Evolutionary conservation across 2,797 vertebrate genomes (phyloP).

Genomic region (Macropus fuliginosus): DNA sequence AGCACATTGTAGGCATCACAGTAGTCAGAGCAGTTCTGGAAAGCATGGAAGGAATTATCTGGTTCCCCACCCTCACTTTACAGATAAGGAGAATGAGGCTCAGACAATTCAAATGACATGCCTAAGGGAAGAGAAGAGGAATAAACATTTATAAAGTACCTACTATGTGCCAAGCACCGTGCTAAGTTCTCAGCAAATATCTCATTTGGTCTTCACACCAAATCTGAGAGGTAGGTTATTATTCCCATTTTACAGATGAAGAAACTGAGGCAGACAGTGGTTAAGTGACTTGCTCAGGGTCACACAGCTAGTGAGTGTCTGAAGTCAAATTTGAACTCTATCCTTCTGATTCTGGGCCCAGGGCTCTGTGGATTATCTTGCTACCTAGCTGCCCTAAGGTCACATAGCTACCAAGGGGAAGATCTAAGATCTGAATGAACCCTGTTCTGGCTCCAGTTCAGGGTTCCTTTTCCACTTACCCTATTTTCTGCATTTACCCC

Average conservation of each 20-base stretch:
- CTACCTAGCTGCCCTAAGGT: not conserved
- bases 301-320: not conserved
- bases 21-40: not conserved
- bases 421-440: not conserved
- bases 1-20: not conserved
- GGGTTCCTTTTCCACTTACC: not conserved
- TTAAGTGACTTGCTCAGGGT: not conserved
- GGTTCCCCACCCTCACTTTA: not conserved
- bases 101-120: not conserved
- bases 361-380: conserved; percentile 5
- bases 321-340: not conserved
- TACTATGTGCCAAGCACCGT: not conserved
- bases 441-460: not conserved
- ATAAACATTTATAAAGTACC: not conserved
- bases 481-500: not conserved
- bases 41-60: not conserved
- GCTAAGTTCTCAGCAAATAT: not conserved
- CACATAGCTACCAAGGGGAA: not conserved
- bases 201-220: not conserved
- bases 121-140: not conserved
- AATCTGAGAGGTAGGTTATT: not conserved
- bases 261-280: not conserved
- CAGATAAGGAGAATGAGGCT: not conserved
- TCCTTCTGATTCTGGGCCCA: not conserved
- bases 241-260: not conserved